Percentiles rank a stretch among this genome's conserved stretches.
phyloP scores from a whole-genome alignment of 2,888 invertebrate genomes.

The Hipparchia semele region DNA sequence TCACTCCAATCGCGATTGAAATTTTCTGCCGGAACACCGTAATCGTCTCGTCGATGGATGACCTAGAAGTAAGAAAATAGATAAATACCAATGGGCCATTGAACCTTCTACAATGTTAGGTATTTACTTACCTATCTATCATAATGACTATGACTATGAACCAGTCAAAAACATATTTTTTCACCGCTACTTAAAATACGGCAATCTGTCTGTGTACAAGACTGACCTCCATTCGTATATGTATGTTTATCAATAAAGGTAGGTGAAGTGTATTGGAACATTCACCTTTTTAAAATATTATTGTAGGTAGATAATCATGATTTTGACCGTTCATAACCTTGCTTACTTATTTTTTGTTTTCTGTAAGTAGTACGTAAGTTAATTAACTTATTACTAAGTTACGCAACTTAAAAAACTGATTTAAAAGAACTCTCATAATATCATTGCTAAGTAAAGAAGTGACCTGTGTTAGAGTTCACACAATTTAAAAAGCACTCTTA shows the following conservation, averaged over 20 bases:
- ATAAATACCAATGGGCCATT: not conserved
- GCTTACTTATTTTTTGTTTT: not conserved
- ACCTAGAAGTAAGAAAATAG: slow-evolving; percentile 81
- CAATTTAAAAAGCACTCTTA: no score
- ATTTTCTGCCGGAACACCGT: slow-evolving; percentile 93
- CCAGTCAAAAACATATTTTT: not conserved
- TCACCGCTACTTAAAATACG: not conserved
- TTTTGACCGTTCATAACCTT: not conserved
- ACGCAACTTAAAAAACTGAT: no score
- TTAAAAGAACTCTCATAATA: no score
- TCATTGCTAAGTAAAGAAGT: no score
- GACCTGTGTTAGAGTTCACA: no score
- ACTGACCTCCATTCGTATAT: not conserved
- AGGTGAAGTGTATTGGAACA: slow-evolving; percentile 2
- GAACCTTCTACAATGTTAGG: not conserved
- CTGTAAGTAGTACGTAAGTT: not conserved
- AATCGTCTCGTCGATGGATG: slow-evolving; percentile 94
- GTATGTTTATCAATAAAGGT: not conserved
- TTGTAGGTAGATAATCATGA: not conserved
- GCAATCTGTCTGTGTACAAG: not conserved
- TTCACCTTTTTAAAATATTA: slow-evolving; percentile 5
- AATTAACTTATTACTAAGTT: no score
- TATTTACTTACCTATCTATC: not conserved
- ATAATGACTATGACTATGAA: not conserved
- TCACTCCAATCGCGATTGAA: slow-evolving; percentile 97